Conservation (phyloP, 2,888 invertebrate genomes). For the Bedellia somnulentella region DNA sequence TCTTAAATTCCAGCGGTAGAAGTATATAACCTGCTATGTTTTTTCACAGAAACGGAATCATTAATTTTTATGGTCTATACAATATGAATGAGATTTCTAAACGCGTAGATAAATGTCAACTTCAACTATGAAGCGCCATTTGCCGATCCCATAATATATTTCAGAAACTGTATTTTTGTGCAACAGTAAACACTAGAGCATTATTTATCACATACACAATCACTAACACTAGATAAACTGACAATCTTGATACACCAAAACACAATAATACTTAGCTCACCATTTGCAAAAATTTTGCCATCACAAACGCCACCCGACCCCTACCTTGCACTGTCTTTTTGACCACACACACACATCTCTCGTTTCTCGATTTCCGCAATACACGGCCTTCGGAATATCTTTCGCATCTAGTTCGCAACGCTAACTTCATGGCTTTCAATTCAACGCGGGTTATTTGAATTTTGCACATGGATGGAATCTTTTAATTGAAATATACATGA, state of each 20-base stretch:
- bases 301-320: slow-evolving; percentile 78
- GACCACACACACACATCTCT: slow-evolving; percentile 53
- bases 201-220: slow-evolving; percentile 34
- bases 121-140: slow-evolving; percentile 61
- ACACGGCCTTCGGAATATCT: slow-evolving; percentile 69
- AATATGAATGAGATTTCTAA: slow-evolving; percentile 47
- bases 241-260: slow-evolving; percentile 31
- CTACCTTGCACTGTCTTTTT: slow-evolving; percentile 74
- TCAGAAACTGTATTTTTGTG: slow-evolving; percentile 44
- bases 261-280: slow-evolving; percentile 65
- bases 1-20: slow-evolving; percentile 39
- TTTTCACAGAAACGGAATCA: no score
- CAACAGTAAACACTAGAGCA: slow-evolving; percentile 44
- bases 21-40: no score
- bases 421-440: slow-evolving; percentile 56
- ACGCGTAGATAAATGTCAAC: slow-evolving; percentile 62
- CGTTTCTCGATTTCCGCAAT: slow-evolving; percentile 57
- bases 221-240: slow-evolving; percentile 42
- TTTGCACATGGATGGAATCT: slow-evolving; percentile 23
- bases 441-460: slow-evolving; percentile 51
- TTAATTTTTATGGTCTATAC: no score
- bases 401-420: slow-evolving; percentile 64
- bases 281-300: slow-evolving; percentile 78
- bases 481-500: no score
- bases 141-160: slow-evolving; percentile 47